Evolutionary conservation across 2,888 invertebrate species (phyloP).

Genomic region (Acanthosepion lycidas): DNA sequence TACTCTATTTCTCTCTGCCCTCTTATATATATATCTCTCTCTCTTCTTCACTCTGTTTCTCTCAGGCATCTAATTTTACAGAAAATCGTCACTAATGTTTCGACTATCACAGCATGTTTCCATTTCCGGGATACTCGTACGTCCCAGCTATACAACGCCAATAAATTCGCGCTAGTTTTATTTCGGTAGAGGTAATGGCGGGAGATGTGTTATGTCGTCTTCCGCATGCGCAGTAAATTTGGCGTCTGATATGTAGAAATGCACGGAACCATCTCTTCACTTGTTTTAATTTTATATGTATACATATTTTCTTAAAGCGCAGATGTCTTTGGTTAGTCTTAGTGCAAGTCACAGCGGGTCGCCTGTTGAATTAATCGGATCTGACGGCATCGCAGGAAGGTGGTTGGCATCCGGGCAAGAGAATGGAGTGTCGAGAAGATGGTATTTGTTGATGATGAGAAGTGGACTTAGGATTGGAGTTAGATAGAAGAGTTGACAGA

Average conservation of each 20-base stretch:
- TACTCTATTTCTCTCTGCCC: no score
- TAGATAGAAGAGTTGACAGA: no score
- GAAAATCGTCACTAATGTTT: no score
- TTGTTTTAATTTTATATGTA: not conserved
- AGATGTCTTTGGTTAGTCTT: not conserved
- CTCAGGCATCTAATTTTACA: no score
- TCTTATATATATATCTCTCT: rapidly evolving
- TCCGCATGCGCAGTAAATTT: not conserved
- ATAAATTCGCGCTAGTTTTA: no score
- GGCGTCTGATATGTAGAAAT: not conserved
- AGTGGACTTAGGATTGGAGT: no score
- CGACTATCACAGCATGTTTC: no score
- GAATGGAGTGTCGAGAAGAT: not conserved
- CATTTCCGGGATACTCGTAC: no score
- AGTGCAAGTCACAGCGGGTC: not conserved
- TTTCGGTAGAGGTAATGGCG: no score
- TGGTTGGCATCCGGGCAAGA: not conserved
- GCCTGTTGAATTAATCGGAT: not conserved
- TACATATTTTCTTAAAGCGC: not conserved
- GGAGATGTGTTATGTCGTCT: no score
- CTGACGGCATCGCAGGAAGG: not conserved
- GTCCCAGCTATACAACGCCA: no score
- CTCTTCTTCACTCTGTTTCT: no score
- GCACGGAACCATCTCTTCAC: not conserved
- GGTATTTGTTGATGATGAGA: not conserved